Conservation (phyloP, 2,888 invertebrate species). For the Drosophila fulvimacula region DNA sequence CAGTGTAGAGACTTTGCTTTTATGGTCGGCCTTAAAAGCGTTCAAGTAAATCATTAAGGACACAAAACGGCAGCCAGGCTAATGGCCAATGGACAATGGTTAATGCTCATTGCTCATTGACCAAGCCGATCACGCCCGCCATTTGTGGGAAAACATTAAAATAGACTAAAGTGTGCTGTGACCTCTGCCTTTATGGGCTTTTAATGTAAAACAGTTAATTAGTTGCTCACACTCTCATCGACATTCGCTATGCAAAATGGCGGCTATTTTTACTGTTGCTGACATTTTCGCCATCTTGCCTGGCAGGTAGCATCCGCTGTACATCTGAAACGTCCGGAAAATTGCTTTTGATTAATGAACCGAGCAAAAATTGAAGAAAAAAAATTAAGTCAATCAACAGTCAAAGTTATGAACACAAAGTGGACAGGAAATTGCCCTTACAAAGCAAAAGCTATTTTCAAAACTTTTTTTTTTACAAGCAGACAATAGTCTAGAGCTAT, state of each 20-base stretch:
- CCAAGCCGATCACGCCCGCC: conserved; percentile 74
- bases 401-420: conserved; percentile 9
- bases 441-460: not conserved
- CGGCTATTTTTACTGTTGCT: conserved; percentile 65
- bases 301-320: conserved; percentile 52
- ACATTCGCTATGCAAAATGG: conserved; percentile 65
- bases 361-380: conserved; percentile 42
- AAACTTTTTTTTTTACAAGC: not conserved
- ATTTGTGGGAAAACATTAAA: conserved; percentile 67
- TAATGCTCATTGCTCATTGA: conserved; percentile 53
- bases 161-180: conserved; percentile 66
- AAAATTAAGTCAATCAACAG: conserved; percentile 35
- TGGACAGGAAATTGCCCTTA: conserved; percentile 34
- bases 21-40: conserved; percentile 68
- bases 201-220: conserved; percentile 81
- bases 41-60: conserved; percentile 70
- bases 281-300: conserved; percentile 65
- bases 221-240: conserved; percentile 47
- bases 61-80: conserved; percentile 35
- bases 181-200: conserved; percentile 70
- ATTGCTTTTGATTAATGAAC: conserved; percentile 80
- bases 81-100: conserved; percentile 32
- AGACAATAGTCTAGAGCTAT: not conserved
- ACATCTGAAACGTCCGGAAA: conserved; percentile 53
- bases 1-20: conserved; percentile 31